Base-by-base conservation (phyloP, 2,888 invertebrate genomes). In the Julus scandinavius region DNA sequence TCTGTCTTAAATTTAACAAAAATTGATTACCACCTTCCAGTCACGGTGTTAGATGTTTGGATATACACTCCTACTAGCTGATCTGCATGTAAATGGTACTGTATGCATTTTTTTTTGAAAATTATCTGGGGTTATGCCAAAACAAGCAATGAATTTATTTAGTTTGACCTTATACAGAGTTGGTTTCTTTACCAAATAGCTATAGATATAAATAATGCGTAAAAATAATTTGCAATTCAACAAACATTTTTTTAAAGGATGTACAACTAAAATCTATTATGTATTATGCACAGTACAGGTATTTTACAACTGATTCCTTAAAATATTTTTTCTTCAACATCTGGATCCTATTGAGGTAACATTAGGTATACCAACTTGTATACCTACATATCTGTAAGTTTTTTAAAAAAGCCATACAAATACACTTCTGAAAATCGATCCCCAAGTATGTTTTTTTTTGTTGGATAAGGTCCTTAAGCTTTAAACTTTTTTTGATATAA, bases 11-110 rank as follows among this genome's bases (percentile, higher is more conserved):
- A 72, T 72, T 20, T 72, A 72, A 72, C 29, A 17, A 72, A 72
- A 72, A 72, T 72, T 72, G 72, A 72, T 72, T 63, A 63, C 63
- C 72, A 72, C 72, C 20, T 72, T 11, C 1, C 72, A 29, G 72
- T 7, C 63, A 49, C 49, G 63, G n/a, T 63, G n/a, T n/a, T 63
- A 6, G 20, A 29, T 20, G 20, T 20, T 63, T 5, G 63, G 29
- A 29, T 29, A 29, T 63, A 63, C 9, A 20, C 20, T 63, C 20
- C 2, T 29, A 72, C 9, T 63, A 72, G 7, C 63, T 72, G 72
- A 72, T 72, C n/a, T 72, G 11, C 72, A 72, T 72, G 20, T 29
- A 29, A n/a, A 63, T 63, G n/a, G 13, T n/a, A 7, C 63, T 63
- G 5, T n/a, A 63, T 13, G 11, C 17, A 54, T 54, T 54, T 54